These are phyloP conservation scores for Sicus ferrugineus DNA, from an alignment of 2,888 invertebrate genomes.

Conservation along the genomic window DNA sequence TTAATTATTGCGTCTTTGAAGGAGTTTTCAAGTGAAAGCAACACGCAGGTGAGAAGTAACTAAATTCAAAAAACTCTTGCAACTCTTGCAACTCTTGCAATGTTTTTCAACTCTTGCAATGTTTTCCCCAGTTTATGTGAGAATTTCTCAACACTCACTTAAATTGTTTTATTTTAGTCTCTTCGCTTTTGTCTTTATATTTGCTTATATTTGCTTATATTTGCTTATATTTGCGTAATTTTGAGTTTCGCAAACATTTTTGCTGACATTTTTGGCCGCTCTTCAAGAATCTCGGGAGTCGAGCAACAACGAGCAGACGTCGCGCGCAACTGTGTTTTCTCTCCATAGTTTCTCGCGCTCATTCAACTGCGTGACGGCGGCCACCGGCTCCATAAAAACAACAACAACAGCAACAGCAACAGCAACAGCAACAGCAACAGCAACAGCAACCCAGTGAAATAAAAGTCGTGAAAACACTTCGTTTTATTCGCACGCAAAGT, in stretches of 20 bases:
- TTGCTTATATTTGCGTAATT: too few species aligned
- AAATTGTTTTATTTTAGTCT: background rate
- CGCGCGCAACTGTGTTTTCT: background rate
- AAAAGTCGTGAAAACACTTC: background rate
- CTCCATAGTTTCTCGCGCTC: background rate
- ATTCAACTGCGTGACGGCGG: background rate
- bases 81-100: too few species aligned
- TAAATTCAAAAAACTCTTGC: too few species aligned
- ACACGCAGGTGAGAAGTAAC: too few species aligned
- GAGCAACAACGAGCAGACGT: conserved; percentile 22
- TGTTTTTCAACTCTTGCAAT: too few species aligned
- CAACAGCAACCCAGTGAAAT: background rate
- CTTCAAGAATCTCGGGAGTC: conserved; percentile 11
- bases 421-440: background rate
- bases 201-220: too few species aligned
- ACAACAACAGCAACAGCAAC: background rate
- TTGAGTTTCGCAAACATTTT: too few species aligned
- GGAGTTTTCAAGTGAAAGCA: too few species aligned
- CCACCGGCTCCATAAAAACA: conserved; percentile 3
- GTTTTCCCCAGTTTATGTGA: too few species aligned
- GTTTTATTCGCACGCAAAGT: conserved; percentile 22
- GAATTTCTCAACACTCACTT: background rate
- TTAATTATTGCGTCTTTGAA: too few species aligned
- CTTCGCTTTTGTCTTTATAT: background rate
- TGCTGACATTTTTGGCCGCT: conserved; percentile 28